Evolutionary conservation across 1,140 invertebrate species (phyloP), one percentile per base, ranked within the genome.

Genomic region (Homalodisca vitripennis): DNA sequence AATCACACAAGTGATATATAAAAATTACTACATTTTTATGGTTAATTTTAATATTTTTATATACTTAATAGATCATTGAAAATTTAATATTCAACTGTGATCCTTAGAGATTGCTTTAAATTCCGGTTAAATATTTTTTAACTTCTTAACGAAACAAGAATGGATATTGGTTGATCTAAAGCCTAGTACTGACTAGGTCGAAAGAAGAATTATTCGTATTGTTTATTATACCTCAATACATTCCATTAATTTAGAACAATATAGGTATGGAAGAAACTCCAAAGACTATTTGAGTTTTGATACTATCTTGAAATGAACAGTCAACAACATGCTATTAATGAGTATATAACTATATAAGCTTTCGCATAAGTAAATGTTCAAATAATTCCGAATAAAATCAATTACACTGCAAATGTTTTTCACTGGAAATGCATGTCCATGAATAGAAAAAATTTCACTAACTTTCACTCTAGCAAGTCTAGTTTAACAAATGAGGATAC

Each of bases 161-260:
- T n/a, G n/a, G n/a, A n/a, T n/a, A n/a, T n/a, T n/a, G n/a, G n/a
- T n/a, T n/a, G n/a, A n/a, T n/a, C n/a, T n/a, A n/a, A n/a, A n/a
- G n/a, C n/a, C n/a, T n/a, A n/a, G n/a, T n/a, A n/a, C n/a, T n/a
- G n/a, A n/a, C n/a, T n/a, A n/a, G n/a, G n/a, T n/a, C n/a, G n/a
- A n/a, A n/a, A n/a, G n/a, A n/a, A n/a, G n/a, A n/a, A n/a, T n/a
- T n/a, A 17, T 41, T 41, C 20, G 48, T 22, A 53, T 53, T 53
- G 48, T 53, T 53, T 53, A 53, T 53, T 53, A 53, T 53, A 53
- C 34, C 34, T 53, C 48, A 20, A 53, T 53, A 53, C 48, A 53
- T 53, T 3, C 20, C 48, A 53, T 53, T 22, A n/a, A 53, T 53
- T 53, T 53, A 53, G 48, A 53, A 53, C 48, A 53, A 53, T 53